A percentile compares a stretch with the other conserved stretches of the same genome.
These are phyloP conservation scores for Ernsta delagoae DNA, from an alignment of 2,888 invertebrate species.

Conservation along the genomic window DNA sequence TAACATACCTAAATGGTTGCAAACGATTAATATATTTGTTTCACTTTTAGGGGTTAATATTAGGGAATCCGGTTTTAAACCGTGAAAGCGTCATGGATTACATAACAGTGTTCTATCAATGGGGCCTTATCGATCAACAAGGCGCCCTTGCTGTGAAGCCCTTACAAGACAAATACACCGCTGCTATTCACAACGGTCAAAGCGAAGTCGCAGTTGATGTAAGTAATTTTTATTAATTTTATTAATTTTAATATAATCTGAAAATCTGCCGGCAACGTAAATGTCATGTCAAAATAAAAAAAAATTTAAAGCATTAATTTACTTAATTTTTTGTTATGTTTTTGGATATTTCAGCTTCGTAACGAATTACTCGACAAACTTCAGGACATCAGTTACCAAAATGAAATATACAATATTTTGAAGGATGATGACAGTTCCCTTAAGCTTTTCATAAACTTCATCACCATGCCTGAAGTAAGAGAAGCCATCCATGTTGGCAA, in stretches of 20 bases:
- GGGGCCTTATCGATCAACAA: slow-evolving; percentile 81
- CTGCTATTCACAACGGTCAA: slow-evolving; percentile 44
- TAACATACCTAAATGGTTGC: no score
- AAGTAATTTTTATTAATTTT: slow-evolving; percentile 8
- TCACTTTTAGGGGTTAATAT: slow-evolving; percentile 73
- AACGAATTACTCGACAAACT: slow-evolving; percentile 56
- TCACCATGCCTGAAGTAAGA: slow-evolving; percentile 82
- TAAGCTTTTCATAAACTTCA: slow-evolving; percentile 85
- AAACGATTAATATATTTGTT: not conserved
- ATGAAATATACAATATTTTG: slow-evolving; percentile 59
- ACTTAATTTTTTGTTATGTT: not conserved
- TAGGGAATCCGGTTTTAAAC: slow-evolving; percentile 82
- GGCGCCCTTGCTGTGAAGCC: slow-evolving; percentile 59
- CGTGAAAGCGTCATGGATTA: slow-evolving; percentile 74
- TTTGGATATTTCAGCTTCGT: slow-evolving; percentile 53
- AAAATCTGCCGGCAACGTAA: no score
- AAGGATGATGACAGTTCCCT: slow-evolving; percentile 74
- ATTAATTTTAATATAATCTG: not conserved
- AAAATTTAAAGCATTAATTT: no score
- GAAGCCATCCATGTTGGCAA: slow-evolving; percentile 90
- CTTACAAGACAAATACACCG: slow-evolving; percentile 54
- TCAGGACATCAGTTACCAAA: slow-evolving; percentile 55
- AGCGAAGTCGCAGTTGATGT: slow-evolving; percentile 13
- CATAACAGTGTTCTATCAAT: slow-evolving; percentile 73
- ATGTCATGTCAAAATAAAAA: not conserved